Conservation (phyloP, 2,888 invertebrate species). For the Branchellion lobata region DNA sequence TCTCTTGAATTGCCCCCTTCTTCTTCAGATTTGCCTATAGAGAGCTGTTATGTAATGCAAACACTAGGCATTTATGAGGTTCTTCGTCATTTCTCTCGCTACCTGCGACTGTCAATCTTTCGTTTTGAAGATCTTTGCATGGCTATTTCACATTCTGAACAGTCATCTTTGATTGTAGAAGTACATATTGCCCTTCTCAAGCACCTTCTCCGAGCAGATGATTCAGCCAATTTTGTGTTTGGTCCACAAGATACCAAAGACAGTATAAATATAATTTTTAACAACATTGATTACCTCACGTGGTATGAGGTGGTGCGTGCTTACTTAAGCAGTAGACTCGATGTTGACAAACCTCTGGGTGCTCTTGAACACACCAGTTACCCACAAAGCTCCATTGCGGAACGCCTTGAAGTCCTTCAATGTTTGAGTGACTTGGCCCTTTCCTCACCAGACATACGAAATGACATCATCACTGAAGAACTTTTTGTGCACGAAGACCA, state of each 20-base stretch:
- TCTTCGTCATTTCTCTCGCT: conserved; percentile 78
- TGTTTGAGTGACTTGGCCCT: conserved; percentile 40
- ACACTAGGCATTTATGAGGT: conserved; percentile 78
- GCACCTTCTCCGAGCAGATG: conserved; percentile 67
- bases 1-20: neutral
- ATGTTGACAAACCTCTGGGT: conserved; percentile 5
- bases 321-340: conserved; percentile 77
- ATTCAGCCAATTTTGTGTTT: conserved; percentile 73
- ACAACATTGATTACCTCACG: conserved; percentile 88
- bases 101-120: conserved; percentile 87
- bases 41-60: conserved; percentile 18
- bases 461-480: conserved; percentile 40
- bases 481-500: conserved; percentile 41
- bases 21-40: conserved; percentile 27
- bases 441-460: conserved; percentile 25
- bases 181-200: conserved; percentile 90
- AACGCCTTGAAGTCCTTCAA: conserved; percentile 34
- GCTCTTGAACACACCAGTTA: conserved; percentile 4
- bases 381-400: neutral
- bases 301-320: conserved; percentile 90
- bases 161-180: conserved; percentile 85
- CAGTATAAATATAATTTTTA: conserved; percentile 88
- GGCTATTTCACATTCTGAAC: conserved; percentile 84
- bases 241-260: conserved; percentile 96
- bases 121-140: conserved; percentile 96